Percentiles rank a stretch among this genome's conserved stretches.
phyloP scores from a whole-genome alignment of 2,113 vertebrate species.

The zebrafish (Danio rerio) region GRCz12tu NC_133189.1:37048501-37049000 shows the following conservation, averaged over 20 bases:
- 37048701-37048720: slow-evolving; percentile 59
- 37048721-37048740: slow-evolving; percentile 47
- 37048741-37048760: slow-evolving; percentile 24
- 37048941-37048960: slow-evolving; percentile 51
- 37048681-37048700: slow-evolving; percentile 64
- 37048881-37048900: slow-evolving; percentile 49
- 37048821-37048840: slow-evolving; percentile 33
- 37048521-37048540: slow-evolving; percentile 22
- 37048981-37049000: slow-evolving; percentile 76
- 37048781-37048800: slow-evolving; percentile 63
- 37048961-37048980: slow-evolving; percentile 69
- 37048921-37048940: slow-evolving; percentile 45
- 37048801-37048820: slow-evolving; percentile 37
- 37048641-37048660: slow-evolving; percentile 62
- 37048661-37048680: neutral
- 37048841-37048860: slow-evolving; percentile 42
- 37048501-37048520: slow-evolving; percentile 28
- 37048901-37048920: neutral
- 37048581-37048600: slow-evolving; percentile 19
- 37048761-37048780: neutral
- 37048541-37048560: slow-evolving; percentile 4
- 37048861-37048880: slow-evolving; percentile 46
- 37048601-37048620: neutral
- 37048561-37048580: slow-evolving; percentile 20
- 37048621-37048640: slow-evolving; percentile 38